These are phyloP conservation scores for Schizothorax lantsangensis DNA, from an alignment of 2,797 vertebrate genomes.

Conservation along the genomic window DNA sequence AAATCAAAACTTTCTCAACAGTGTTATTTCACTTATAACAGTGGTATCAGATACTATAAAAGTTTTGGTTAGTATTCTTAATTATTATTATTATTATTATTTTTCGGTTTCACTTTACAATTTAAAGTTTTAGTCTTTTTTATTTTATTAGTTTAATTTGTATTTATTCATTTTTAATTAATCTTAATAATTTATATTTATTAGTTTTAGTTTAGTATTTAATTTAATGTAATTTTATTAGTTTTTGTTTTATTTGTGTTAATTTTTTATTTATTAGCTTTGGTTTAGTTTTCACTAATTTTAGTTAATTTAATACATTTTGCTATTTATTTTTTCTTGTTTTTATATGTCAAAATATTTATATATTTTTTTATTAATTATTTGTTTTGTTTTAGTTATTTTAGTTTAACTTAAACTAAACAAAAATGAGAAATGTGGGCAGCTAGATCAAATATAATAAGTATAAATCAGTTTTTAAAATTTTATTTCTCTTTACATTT, in stretches of 20 bases:
- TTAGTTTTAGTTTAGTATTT: background rate
- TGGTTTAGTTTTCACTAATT: no score
- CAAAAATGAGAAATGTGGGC: no score
- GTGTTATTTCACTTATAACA: background rate
- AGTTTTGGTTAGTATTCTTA: background rate
- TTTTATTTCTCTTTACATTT: background rate
- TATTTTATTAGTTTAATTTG: background rate
- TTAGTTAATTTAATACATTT: background rate
- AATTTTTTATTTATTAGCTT: background rate
- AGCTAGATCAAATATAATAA: no score
- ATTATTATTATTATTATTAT: background rate
- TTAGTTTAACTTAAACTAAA: no score
- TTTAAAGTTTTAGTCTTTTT: background rate
- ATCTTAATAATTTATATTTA: background rate
- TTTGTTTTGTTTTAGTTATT: no score
- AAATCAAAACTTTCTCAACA: background rate
- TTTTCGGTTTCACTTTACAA: background rate
- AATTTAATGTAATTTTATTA: background rate
- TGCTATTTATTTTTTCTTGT: no score
- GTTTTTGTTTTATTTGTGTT: background rate
- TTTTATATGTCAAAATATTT: background rate
- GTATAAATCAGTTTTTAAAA: no score
- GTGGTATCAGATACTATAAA: background rate
- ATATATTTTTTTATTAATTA: background rate
- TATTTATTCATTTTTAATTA: background rate